Evolutionary conservation across 2,113 vertebrate species (phyloP), one percentile per base, ranked within the genome.

Genomic region (Rhinichthys klamathensis): DNA sequence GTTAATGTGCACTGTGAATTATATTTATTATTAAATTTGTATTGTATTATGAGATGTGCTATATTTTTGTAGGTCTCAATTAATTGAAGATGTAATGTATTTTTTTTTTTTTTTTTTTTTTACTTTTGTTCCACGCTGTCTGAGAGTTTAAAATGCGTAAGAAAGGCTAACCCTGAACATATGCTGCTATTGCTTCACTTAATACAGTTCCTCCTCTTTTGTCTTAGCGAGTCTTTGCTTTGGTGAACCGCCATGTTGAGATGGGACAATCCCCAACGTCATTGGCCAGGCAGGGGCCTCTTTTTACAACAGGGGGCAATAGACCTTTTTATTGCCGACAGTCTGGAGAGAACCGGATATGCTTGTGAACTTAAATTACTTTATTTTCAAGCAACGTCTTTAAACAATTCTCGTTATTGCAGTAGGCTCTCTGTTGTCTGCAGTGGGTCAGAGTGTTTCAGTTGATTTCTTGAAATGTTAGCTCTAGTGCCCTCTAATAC

Each of bases 141-240:
- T 4, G 8, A 15, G n/a, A 75, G 41, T 76, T 54, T 54, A 21
- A 21, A 15, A 38, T 18, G 44, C 70, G 69, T 49, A 77, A 86
- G 78, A 86, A 89, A 41, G 41, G 41, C 41, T 41, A 89, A 92
- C 91, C 85, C 86, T 84, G 84, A 92, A 90, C 90, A 92, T 82
- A 92, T 92, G 91, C 89, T 82, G 83, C 81, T 89, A 88, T 85
- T 92, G 83, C 86, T 58, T 75, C 8, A 79, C 80, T 44, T 38
- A 8, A 82, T 85, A 84, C 90, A 91, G 89, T 87, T 91, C 89
- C 85, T 72, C 75, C 82, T 86, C 49, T 83, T 92, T 90, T 92
- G 87, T 85, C 73, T 67, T 54, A 32, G 25, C 80, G 67, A 63
- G 54, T 81, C 63, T 76, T 25, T 74, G 79, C 60, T 78, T 85